Conservation (phyloP, 2,797 vertebrate genomes). For the Erethizon dorsatum region DNA sequence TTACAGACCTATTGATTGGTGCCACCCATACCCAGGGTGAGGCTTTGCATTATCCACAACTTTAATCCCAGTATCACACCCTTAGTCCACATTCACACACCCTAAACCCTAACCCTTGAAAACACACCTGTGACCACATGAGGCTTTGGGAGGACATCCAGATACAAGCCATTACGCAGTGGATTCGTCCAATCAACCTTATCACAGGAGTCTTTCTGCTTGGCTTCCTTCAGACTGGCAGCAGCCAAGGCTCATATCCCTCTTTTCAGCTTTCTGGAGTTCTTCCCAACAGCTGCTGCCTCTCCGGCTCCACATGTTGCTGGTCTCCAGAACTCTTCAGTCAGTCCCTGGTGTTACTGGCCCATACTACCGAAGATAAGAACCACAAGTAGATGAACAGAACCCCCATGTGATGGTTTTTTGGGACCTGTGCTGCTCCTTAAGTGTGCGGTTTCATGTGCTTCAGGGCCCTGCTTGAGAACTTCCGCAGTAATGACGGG, state of each 20-base stretch:
- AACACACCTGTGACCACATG: background rate
- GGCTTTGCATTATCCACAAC: background rate
- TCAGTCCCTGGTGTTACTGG: background rate
- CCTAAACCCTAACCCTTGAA: background rate
- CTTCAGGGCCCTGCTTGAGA: background rate
- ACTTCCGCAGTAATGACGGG: background rate
- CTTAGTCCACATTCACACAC: background rate
- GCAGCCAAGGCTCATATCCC: background rate
- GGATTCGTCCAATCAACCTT: background rate
- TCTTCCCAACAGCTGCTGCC: background rate
- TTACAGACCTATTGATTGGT: background rate
- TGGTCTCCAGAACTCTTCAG: background rate
- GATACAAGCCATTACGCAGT: background rate
- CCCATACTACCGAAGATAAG: background rate
- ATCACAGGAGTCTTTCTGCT: background rate
- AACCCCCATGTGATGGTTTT: background rate
- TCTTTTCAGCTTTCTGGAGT: background rate
- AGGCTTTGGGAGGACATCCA: background rate
- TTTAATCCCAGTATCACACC: background rate
- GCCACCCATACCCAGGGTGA: background rate
- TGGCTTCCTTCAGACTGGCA: background rate
- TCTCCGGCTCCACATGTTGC: background rate
- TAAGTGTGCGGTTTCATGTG: background rate
- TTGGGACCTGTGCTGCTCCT: background rate
- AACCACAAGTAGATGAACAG: background rate